Conservation (phyloP, 2,888 invertebrate genomes). For the Desoria tigrina region DNA sequence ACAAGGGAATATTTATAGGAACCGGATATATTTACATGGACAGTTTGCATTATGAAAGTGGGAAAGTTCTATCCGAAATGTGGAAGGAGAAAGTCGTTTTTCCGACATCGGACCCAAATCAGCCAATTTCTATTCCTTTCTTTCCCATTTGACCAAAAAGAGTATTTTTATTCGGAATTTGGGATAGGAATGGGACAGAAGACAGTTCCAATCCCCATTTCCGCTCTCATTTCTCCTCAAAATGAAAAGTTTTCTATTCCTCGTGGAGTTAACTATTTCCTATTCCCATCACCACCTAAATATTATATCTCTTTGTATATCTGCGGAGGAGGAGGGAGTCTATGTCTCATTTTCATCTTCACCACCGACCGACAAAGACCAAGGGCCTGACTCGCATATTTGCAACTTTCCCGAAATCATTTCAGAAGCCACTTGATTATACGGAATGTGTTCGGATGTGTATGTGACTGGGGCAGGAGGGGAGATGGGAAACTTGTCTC, state of each 20-base stretch:
- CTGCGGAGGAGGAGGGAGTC: background rate
- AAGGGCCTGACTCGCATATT: no score
- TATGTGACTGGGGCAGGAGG: no score
- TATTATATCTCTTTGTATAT: background rate
- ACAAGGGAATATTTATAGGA: background rate
- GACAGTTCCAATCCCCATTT: slow-evolving; percentile 24
- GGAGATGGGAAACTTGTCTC: no score
- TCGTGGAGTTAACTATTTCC: background rate
- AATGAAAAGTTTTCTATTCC: slow-evolving; percentile 18
- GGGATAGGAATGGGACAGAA: slow-evolving; percentile 2
- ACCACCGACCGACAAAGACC: no score
- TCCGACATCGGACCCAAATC: slow-evolving; percentile 20
- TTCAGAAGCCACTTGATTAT: background rate
- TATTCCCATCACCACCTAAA: background rate
- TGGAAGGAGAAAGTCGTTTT: slow-evolving; percentile 14
- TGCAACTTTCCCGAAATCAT: background rate
- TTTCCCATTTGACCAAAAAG: slow-evolving; percentile 18
- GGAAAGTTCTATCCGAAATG: no score
- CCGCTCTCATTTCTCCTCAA: slow-evolving; percentile 17
- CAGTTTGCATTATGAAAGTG: no score
- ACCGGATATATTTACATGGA: background rate
- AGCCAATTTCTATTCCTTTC: slow-evolving; percentile 25
- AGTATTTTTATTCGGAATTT: slow-evolving; percentile 20
- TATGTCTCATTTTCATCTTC: slow-evolving; percentile 15
- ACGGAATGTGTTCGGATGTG: background rate